Evolutionary conservation across 1,140 invertebrate species (phyloP), one percentile per base, ranked within the genome.

Genomic region (Tetragonula clypearis): DNA sequence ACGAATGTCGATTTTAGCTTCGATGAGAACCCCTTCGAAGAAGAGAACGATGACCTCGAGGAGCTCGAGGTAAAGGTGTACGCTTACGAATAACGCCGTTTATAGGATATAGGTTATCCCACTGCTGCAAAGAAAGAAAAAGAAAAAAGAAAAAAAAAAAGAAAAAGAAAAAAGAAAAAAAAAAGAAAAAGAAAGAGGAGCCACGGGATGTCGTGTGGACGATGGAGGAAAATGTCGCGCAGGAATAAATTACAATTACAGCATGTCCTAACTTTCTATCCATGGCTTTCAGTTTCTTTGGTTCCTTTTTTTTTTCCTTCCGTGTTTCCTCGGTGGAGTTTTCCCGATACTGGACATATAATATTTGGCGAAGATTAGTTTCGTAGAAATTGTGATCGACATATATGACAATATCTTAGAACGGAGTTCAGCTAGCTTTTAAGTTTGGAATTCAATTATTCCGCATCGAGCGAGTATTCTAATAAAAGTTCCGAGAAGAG

Each of bases 41-140:
- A 95, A 74, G 94, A 94, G 76, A 92, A 94, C 79, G 92, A 92
- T 60, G 90, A 94, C 79, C 88, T 93, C 79, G 93, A 93, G 69
- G 95, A 95, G 75, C 93, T 94, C 75, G 94, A 95, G 94, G 95
- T 95, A 94, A 86, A 90, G 49, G 49, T 41, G 73, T 56, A 74
- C 56, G 62, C 55, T 35, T 41, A 55, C 56, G 80, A 65, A 85
- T 85, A 68, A 81, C 56, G 60, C 58, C 49, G 77, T 85, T 74
- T 81, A 81, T 58, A 69, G 78, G 83, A 69, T 73, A 58, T n/a
- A 65, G 58, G 60, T 79, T n/a, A 30, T 62, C 68, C 30, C 30
- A 12, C 26, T 72, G 30, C n/a, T 68, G 60, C 23, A 53, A 62
- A 19, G 23, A 14, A 35, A 66, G 30, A 30, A 30, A 30, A 30